These are phyloP conservation scores for Drosophila bocki DNA, from an alignment of 1,140 invertebrate genomes.

Conservation along the genomic window DNA sequence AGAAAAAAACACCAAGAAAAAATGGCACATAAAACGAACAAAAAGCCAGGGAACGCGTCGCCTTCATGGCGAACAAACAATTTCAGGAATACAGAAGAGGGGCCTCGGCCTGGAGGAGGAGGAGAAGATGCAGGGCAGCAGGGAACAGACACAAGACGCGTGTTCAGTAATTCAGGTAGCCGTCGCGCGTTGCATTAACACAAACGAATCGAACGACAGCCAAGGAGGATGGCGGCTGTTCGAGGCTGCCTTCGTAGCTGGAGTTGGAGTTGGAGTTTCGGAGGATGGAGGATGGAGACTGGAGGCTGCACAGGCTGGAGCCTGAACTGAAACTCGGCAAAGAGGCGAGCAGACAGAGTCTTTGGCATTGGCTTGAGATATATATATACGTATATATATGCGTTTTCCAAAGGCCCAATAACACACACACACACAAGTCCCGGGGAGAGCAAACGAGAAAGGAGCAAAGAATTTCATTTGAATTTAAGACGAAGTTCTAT, in stretches of 20 bases:
- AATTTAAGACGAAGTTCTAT: conserved; percentile 12
- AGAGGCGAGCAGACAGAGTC: conserved; percentile 42
- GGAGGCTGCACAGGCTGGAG: conserved; percentile 27
- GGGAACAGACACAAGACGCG: conserved; percentile 84
- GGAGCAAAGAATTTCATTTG: conserved; percentile 19
- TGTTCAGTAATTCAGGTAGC: conserved; percentile 85
- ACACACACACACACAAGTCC: conserved; percentile 19
- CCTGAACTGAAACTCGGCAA: conserved; percentile 37
- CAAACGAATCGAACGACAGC: conserved; percentile 78
- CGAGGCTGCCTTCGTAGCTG: conserved; percentile 5
- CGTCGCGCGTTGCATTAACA: conserved; percentile 84
- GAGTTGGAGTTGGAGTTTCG: conserved; percentile 16
- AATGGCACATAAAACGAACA: conserved; percentile 72
- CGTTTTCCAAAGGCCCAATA: conserved; percentile 60
- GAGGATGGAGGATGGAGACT: conserved; percentile 3
- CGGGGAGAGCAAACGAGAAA: conserved; percentile 33
- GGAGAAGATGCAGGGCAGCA: conserved; percentile 19
- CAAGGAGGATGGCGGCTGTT: conserved; percentile 45
- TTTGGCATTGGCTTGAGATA: conserved; percentile 34
- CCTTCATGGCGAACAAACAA: conserved; percentile 78
- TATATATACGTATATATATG: conserved; percentile 14
- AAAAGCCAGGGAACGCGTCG: conserved; percentile 67
- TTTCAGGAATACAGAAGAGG: conserved; percentile 65
- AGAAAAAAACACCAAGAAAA: conserved; percentile 19
- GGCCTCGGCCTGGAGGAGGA: conserved; percentile 17